Base-by-base conservation (phyloP, 2,113 vertebrate genomes). In the Pelodiscus sinensis region DNA sequence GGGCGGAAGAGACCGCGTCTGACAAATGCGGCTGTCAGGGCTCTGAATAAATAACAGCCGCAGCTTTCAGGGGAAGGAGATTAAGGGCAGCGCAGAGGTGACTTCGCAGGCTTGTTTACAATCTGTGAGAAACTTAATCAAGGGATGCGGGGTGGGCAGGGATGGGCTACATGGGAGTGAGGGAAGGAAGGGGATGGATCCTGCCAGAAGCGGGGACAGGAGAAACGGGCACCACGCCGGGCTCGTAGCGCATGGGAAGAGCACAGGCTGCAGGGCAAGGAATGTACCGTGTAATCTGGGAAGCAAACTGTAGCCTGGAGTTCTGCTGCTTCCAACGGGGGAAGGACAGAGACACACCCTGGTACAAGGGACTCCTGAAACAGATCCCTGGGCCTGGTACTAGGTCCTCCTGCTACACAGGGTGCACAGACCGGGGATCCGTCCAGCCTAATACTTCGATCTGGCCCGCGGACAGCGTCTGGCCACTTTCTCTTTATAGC, bases 11-110 rank as follows among this genome's bases (percentile, higher is more conserved):
- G 84, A 91, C 38, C 38, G 38, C 68, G 51, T 80, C 81, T 57
- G 93, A 84, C 18, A 84, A 84, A 89, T 5, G 83, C 4, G 54
- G 77, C 51, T 89, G 90, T 86, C 77, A 57, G 80, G 90, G 88
- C 81, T 51, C 86, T 56, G 7, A 81, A 50, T 44, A 81, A 88
- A 89, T 83, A 86, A 50, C 57, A 44, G 60, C 88, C 31, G 0
- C 82, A 44, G 88, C 62, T 85, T 3, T 79, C 55, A 0, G 90
- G 82, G 52, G 86, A 57, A 0, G 3, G n/a, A 80, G 91, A 83
- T 60, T n/a, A 62, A 85, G 89, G 89, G 84, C 87, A 54, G 29
- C 0, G 3, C 9, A 82, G 91, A 93, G 93, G 91, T 85, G 91
- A 86, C 82, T 90, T 71, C 62, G 27, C 4, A 0, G 83, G 54